Base-by-base conservation (phyloP, 2,888 invertebrate genomes). In the Apamea sordens region DNA sequence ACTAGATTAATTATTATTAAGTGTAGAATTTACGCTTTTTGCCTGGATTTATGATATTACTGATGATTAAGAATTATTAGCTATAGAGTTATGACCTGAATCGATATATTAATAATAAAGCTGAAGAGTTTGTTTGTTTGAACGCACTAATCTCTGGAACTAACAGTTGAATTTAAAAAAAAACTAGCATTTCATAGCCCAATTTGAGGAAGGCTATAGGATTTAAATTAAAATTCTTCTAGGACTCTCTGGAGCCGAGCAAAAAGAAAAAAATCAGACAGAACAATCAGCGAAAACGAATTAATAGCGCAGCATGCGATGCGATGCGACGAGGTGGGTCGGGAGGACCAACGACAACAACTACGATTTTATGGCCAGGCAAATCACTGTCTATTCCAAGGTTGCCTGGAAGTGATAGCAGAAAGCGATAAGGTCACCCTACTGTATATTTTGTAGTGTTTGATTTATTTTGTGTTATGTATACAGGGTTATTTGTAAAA, bases 1-100 rank as follows among this genome's bases (percentile, higher is more conserved):
- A 36, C 67, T 76, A 76, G 59, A 84, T 77, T 79, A 83, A 86
- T 69, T 81, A 76, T 41, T 67, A 61, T 65, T 77, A 69, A n/a
- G 28, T 28, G 63, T 61, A 36, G 71, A 36, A 15, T 36, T 53
- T 56, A 76, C 24, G 82, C 61, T 56, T 61, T 15, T 21, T 64
- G 68, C 1, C 36, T 75, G 15, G 36, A 63, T 75, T 75, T 32
- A 28, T 68, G 63, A n/a, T 81, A 24, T 50, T 41, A 47, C 21
- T n/a, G 28, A 56, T 80, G 6, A 36, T 7, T 74, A 3, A 5
- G 18, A 56, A 36, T 47, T 47, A 24, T 53, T 32, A 13, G n/a
- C 8, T 13, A 24, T 24, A 13, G 13, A 32, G 32, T 32, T 32
- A 21, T 4, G 21, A 21, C 63, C 28, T 63, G 18, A 32, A 63